Base-by-base conservation (phyloP, 2,113 vertebrate species). In the Myocastor coypus region DNA sequence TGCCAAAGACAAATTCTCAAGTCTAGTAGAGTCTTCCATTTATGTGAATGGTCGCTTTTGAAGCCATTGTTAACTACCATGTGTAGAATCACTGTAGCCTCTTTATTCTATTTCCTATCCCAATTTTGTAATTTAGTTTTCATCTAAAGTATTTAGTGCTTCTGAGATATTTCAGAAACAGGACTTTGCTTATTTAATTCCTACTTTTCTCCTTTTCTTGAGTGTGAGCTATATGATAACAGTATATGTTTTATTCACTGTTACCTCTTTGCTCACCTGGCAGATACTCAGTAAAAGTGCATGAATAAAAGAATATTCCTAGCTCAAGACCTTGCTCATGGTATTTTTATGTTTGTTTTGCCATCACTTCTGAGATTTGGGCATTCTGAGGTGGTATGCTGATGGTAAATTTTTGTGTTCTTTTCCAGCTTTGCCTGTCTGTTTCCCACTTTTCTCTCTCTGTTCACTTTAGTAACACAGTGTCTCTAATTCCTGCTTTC, bases 171-270 rank as follows among this genome's bases (percentile, higher is more conserved):
- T 86, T 37, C 26, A 52, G n/a, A 42, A 50, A 17, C 42, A 78
- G 28, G 30, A 37, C n/a, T 94, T 91, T 73, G 17, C 37, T 24
- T 90, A 20, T 57, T 85, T 89, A 66, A 42, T 84, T 87, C 34
- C 20, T 80, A 7, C n/a, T 17, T 66, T 26, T 37, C 13, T 17
- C 1, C 64, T 46, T 46, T 14, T 26, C 13, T 17, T 42, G 0
- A 71, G 30, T 59, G 34, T 93, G 80, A 95, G n/a, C 71, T 55
- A 89, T 17, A 24, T 50, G 16, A 75, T 20, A 8, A 63, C 32
- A 87, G 34, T 11, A 50, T 89, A 37, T 91, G 20, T 83, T 94
- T 80, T 64, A 55, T 64, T 96, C n/a, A 88, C 11, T 75, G 64
- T 17, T 77, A 0, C 59, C 1, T 73, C 19, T 83, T 89, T 96